Conservation (phyloP, 2,888 invertebrate genomes). For the Tetropium fuscum region DNA sequence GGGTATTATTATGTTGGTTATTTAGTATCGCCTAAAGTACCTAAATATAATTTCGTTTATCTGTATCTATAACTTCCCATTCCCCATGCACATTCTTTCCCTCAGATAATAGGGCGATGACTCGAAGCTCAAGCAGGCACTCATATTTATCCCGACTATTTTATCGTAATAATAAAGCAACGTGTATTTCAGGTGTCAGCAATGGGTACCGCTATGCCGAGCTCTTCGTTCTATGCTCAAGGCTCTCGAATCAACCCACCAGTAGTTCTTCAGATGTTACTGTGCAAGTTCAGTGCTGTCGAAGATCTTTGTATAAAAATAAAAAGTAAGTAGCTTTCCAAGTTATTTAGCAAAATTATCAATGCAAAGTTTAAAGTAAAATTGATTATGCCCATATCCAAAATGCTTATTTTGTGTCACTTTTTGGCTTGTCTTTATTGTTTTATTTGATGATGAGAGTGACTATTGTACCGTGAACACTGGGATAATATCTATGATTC, state of each 20-base stretch:
- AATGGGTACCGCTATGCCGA: slow-evolving; percentile 65
- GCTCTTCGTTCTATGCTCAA: slow-evolving; percentile 55
- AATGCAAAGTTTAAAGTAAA: too few species aligned
- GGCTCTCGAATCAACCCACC: slow-evolving; percentile 53
- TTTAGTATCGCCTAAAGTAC: too few species aligned
- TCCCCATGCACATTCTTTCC: background rate
- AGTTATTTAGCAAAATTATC: too few species aligned
- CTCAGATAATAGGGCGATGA: slow-evolving; percentile 19
- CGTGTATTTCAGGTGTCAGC: slow-evolving; percentile 59
- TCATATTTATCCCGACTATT: background rate
- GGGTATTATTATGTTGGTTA: too few species aligned
- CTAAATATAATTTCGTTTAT: too few species aligned
- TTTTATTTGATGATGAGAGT: too few species aligned
- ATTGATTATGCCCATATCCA: too few species aligned
- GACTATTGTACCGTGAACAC: too few species aligned
- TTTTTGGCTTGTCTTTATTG: too few species aligned
- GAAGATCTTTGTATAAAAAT: slow-evolving; percentile 25
- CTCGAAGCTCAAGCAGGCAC: slow-evolving; percentile 6
- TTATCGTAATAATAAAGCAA: slow-evolving; percentile 7
- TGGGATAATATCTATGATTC: too few species aligned
- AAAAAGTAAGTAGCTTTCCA: slow-evolving; percentile 40
- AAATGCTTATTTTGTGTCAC: too few species aligned
- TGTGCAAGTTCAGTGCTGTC: slow-evolving; percentile 55
- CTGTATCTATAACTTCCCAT: background rate
- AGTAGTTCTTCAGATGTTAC: slow-evolving; percentile 64